Conservation (phyloP, 2,888 invertebrate species). For the Morpho helenor region DNA sequence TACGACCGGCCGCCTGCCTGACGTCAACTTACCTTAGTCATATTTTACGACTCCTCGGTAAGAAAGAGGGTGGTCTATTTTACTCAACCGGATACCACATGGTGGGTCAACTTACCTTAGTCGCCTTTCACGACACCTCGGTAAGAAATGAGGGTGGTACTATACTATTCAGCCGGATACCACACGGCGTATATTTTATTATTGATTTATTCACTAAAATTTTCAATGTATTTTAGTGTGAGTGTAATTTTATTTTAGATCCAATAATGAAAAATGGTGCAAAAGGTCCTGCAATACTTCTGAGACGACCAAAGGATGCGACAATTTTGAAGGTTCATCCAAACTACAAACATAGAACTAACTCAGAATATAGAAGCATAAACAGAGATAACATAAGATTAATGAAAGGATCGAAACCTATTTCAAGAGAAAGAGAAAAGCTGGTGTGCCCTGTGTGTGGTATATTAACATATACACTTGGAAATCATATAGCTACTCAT, state of each 20-base stretch:
- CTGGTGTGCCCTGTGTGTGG: slow-evolving; percentile 74
- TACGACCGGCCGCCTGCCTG: too few relatives aligned
- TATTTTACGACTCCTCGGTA: too few relatives aligned
- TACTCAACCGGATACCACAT: too few relatives aligned
- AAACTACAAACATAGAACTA: slow-evolving; percentile 40
- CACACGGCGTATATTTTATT: too few relatives aligned
- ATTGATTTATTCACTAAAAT: too few relatives aligned
- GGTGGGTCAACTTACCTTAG: too few relatives aligned
- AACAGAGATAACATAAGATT: slow-evolving; percentile 49
- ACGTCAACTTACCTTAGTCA: too few relatives aligned
- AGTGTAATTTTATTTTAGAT: slow-evolving; percentile 42
- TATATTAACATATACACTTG: slow-evolving; percentile 66
- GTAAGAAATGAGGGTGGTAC: too few relatives aligned
- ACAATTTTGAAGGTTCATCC: slow-evolving; percentile 61
- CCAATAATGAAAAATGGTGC: slow-evolving; percentile 68
- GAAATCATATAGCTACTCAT: slow-evolving; percentile 71
- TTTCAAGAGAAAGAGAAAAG: slow-evolving; percentile 61
- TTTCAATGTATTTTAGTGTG: too few relatives aligned
- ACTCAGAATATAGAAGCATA: slow-evolving; percentile 32
- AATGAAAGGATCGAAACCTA: slow-evolving; percentile 38
- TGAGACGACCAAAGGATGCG: slow-evolving; percentile 69
- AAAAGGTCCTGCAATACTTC: slow-evolving; percentile 62
- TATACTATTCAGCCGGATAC: too few relatives aligned
- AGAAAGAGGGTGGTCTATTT: too few relatives aligned
- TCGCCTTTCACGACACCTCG: too few relatives aligned